Percentiles rank a stretch among this genome's conserved stretches.
These are phyloP conservation scores for Brachystomella parvula DNA, from an alignment of 1,140 invertebrate genomes.

Conservation along the genomic window DNA sequence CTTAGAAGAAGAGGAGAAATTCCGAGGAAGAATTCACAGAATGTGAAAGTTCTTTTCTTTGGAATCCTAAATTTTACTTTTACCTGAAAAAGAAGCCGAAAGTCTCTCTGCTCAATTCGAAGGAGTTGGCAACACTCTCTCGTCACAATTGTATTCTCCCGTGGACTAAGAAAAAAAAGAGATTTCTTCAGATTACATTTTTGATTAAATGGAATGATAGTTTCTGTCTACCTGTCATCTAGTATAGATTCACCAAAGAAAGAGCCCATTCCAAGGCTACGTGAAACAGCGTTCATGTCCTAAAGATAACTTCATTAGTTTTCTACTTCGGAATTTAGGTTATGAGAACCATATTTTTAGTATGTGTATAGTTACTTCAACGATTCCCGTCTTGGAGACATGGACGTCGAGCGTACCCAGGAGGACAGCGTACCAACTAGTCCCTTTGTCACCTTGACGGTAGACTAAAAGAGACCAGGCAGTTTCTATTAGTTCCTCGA, in stretches of 20 bases:
- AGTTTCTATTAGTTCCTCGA: too few relatives aligned
- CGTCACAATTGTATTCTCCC: constrained; percentile 64
- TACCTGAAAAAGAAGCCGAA: constrained; percentile 69
- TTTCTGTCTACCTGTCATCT: constrained; percentile 9
- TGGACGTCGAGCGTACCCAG: constrained; percentile 57
- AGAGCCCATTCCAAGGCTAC: constrained; percentile 63
- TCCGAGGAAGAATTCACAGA: constrained; percentile 1
- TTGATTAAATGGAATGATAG: too few relatives aligned
- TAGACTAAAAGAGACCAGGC: too few relatives aligned
- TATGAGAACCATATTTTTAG: background rate
- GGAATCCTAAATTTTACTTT: constrained; percentile 40
- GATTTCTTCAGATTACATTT: background rate
- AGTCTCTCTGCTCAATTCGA: constrained; percentile 64
- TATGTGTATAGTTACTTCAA: too few relatives aligned
- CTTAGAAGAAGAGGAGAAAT: background rate
- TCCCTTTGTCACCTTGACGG: constrained; percentile 64
- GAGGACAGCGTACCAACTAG: constrained; percentile 69
- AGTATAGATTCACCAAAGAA: constrained; percentile 58
- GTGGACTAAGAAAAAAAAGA: constrained; percentile 42
- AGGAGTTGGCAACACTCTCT: constrained; percentile 64
- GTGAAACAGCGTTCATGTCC: constrained; percentile 35
- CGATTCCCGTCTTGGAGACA: constrained; percentile 37
- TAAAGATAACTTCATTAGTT: constrained; percentile 10
- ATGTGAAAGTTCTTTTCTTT: too few relatives aligned
- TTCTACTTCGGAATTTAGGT: background rate